Base-by-base conservation (phyloP, 1,140 invertebrate species). In the Diachasma alloeum region DNA sequence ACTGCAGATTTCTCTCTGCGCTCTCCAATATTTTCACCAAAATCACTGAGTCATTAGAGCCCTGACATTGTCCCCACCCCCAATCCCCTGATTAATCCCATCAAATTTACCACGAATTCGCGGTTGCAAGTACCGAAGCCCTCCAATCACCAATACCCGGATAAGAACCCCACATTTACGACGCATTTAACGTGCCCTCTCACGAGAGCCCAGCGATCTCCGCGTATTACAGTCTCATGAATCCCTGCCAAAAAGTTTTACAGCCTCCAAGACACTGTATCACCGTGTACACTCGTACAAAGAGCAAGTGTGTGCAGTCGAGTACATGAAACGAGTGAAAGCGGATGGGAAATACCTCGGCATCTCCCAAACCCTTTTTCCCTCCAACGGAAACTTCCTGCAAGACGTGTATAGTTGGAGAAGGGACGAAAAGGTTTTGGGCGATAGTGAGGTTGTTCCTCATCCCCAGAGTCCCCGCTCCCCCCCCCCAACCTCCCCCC, bases 161-260 rank as follows among this genome's bases (percentile, higher is more conserved):
- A 63, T 63, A 63, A 24, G 24, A 63, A 48, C 73, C 31, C 39
- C 37, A 63, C 63, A 66, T 53, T 74, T 53, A 53, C 48, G 36
- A 37, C 53, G 46, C 68, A 26, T 63, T 44, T 4, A 31, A 36
- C 46, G 42, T 17, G 9, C 17, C 44, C 44, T 17, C 42, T 2
- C 31, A 1, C 48, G 15, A 53, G 39, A 31, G 11, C 11, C 13
- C 37, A 31, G 37, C 26, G n/a, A 56, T 76, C 63, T 69, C 44
- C 70, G 71, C 75, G 69, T 71, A 76, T 26, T 71, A 63, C 46
- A n/a, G 53, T 44, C 72, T 37, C 46, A 39, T 71, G 75, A 63
- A 66, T 56, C 36, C 46, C 31, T 22, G 24, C 69, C 39, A 42
- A 48, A 76, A 76, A 53, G 22, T 63, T 76, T 76, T 76, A 63